Conservation (phyloP, 1,140 invertebrate genomes). For the Anagrus nilaparvatae region DNA sequence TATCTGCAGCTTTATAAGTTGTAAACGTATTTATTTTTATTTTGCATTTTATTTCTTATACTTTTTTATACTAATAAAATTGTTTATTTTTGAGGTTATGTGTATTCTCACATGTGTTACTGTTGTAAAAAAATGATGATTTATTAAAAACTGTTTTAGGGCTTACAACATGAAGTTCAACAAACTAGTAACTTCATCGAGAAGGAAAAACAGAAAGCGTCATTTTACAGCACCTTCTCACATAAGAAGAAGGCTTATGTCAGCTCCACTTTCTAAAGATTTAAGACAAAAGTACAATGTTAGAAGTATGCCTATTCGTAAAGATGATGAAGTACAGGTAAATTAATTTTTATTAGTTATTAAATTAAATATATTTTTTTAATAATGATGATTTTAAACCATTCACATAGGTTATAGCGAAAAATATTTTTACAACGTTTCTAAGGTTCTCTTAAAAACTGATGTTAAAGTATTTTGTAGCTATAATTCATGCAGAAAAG, state of each 20-base stretch:
- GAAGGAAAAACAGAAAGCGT: constrained; percentile 93
- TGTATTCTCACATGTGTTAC: no score
- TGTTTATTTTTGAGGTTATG: no score
- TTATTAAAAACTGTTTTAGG: no score
- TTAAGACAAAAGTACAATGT: constrained; percentile 95
- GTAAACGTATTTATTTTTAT: no score
- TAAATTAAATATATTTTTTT: no score
- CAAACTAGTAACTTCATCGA: constrained; percentile 80
- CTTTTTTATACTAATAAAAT: no score
- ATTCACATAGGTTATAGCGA: background rate
- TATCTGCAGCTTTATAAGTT: no score
- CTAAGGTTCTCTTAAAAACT: no score
- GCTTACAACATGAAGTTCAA: constrained; percentile 93
- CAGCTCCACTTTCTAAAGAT: constrained; percentile 93
- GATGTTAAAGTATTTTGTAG: no score
- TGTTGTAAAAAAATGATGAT: no score
- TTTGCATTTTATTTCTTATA: no score
- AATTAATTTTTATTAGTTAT: no score
- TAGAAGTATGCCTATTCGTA: constrained; percentile 92
- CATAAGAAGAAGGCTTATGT: constrained; percentile 90
- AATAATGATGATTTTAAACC: background rate
- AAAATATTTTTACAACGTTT: background rate
- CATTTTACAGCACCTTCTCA: constrained; percentile 99
- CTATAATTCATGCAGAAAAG: constrained; percentile 41
- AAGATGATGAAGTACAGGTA: constrained; percentile 98